Percentiles rank a stretch among this genome's conserved stretches.
Conservation (phyloP, 2,113 vertebrate species). For the Triplophysa tibetana region DNA sequence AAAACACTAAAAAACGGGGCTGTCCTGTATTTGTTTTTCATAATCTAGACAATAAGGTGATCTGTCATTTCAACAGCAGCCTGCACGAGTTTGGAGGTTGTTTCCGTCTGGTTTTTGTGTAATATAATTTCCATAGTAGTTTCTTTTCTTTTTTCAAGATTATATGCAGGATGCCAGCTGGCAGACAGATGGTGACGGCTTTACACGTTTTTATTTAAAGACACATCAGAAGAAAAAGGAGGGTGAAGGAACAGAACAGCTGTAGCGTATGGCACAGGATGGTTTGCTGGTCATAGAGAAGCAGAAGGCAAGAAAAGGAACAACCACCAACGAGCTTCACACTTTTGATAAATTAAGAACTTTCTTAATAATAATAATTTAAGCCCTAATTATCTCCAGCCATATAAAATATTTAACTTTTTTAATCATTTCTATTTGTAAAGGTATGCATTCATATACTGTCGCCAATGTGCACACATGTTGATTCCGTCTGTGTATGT, state of each 20-base stretch:
- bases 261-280: slow-evolving; percentile 66
- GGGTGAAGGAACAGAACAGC: slow-evolving; percentile 70
- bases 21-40: slow-evolving; percentile 53
- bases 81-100: slow-evolving; percentile 73
- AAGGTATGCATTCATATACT: too few species aligned
- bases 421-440: too few species aligned
- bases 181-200: slow-evolving; percentile 80
- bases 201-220: slow-evolving; percentile 72
- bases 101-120: slow-evolving; percentile 79
- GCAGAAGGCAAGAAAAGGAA: slow-evolving; percentile 9
- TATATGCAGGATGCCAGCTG: slow-evolving; percentile 81
- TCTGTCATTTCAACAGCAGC: slow-evolving; percentile 70
- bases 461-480: too few species aligned
- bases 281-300: slow-evolving; percentile 60
- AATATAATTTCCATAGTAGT: slow-evolving; percentile 81
- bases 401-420: too few species aligned
- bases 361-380: too few species aligned
- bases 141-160: slow-evolving; percentile 65
- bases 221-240: slow-evolving; percentile 71
- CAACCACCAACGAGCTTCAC: not conserved
- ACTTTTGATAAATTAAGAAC: not conserved
- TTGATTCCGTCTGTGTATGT: not conserved
- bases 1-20: not conserved
- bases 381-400: not conserved
- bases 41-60: slow-evolving; percentile 77